Evolutionary conservation across 2,113 vertebrate species (phyloP), one percentile per base, ranked within the genome.

Genomic region (Cyprinus carpio): DNA sequence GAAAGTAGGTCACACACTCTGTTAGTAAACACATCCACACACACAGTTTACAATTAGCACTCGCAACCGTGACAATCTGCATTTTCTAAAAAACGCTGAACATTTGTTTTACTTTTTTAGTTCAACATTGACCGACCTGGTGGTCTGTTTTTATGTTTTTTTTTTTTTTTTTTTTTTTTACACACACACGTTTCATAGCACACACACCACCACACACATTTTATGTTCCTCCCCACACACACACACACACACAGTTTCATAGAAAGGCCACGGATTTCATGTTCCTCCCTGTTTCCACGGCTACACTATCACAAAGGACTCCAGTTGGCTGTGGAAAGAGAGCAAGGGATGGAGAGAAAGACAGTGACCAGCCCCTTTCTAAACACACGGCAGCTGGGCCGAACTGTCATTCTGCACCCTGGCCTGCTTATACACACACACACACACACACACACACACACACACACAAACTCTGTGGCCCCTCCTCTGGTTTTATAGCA

Each of bases 291-390:
- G 91, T 93, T 87, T 29, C 91, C 91, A 93, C 91, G 89, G 93
- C 60, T 90, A 94, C 88, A 16, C 89, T 90, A 87, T 91, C 87
- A 94, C 92, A 93, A 94, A 94, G 86, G 91, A 87, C 91, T 92
- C 93, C 93, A 93, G 93, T 92, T 94, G 93, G 89, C 80, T 88
- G 75, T 85, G 87, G 88, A 85, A 78, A 51, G 49, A 51, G 80
- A 74, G 85, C 27, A 64, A 86, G 87, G 54, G 31, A 71, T 0
- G n/a, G 62, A 71, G 65, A 40, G 27, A 80, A 49, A 81, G 34
- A 74, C 58, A 27, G 34, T 46, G 62, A 82, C 43, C 23, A 2
- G 51, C 78, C 78, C 79, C 34, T 86, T 72, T 79, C 75, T 58
- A 83, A 83, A 87, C 62, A 86, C 60, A 83, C 62, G 81, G 72